phyloP scores from a whole-genome alignment of 1,140 invertebrate species.

The Drosophila oshimai region DNA sequence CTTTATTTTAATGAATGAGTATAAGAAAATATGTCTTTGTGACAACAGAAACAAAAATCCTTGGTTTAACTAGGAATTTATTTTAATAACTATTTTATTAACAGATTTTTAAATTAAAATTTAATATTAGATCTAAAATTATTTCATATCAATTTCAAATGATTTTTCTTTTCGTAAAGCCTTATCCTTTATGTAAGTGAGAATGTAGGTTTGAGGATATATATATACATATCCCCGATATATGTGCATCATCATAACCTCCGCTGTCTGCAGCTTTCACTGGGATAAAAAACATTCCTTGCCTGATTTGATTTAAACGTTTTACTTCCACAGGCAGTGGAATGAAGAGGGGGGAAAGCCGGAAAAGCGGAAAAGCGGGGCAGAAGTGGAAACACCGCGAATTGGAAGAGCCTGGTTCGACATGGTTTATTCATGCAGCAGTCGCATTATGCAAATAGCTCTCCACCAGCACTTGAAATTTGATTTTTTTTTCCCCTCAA shows the following conservation, averaged over 20 bases:
- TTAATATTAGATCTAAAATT: too few species aligned
- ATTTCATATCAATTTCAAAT: background rate
- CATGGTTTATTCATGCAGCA: slow-evolving; percentile 79
- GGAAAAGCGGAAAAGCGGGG: background rate
- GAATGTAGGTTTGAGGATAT: slow-evolving; percentile 5
- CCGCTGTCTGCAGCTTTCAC: slow-evolving; percentile 20
- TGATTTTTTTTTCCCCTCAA: slow-evolving; percentile 67
- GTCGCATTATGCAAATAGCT: slow-evolving; percentile 77
- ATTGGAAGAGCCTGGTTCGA: slow-evolving; percentile 39
- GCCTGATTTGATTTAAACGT: slow-evolving; percentile 76
- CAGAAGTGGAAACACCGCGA: background rate
- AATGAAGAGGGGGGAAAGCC: background rate
- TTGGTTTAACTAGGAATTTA: too few species aligned
- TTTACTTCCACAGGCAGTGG: slow-evolving; percentile 47
- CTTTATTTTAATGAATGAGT: too few species aligned
- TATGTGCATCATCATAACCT: slow-evolving; percentile 56
- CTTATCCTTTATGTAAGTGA: background rate
- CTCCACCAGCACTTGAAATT: slow-evolving; percentile 67
- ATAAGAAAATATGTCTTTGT: too few species aligned
- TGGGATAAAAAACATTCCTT: slow-evolving; percentile 43
- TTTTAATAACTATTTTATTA: background rate
- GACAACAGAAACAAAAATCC: too few species aligned
- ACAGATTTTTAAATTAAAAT: background rate
- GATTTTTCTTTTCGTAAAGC: background rate
- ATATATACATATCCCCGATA: too few species aligned